phyloP scores from a whole-genome alignment of 2,888 invertebrate genomes.

The Leucania comma region DNA sequence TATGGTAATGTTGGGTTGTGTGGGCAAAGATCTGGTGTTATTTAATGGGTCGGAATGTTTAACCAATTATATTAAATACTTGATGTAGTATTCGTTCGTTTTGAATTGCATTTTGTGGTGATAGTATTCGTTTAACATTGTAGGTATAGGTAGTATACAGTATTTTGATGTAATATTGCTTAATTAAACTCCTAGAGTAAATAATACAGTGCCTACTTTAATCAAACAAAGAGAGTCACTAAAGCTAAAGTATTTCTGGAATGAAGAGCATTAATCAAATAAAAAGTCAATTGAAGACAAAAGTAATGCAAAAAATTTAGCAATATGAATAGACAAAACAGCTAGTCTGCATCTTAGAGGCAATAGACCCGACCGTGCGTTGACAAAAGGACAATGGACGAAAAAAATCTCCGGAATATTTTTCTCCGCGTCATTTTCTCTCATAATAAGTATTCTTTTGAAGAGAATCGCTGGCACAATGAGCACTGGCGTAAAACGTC shows the following conservation, averaged over 20 bases:
- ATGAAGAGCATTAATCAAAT: constrained; percentile 55
- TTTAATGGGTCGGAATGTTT: constrained; percentile 15
- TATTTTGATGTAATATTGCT: background rate
- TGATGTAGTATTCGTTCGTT: background rate
- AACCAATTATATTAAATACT: constrained; percentile 12
- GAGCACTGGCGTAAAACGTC: constrained; percentile 70
- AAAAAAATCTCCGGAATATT: constrained; percentile 69
- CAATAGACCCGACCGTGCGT: constrained; percentile 54
- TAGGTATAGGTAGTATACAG: background rate
- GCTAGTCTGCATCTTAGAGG: constrained; percentile 68
- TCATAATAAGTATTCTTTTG: constrained; percentile 76
- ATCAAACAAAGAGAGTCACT: constrained; percentile 23
- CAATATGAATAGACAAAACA: constrained; percentile 65
- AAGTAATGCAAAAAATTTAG: constrained; percentile 56
- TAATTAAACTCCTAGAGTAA: background rate
- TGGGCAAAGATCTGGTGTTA: constrained; percentile 28
- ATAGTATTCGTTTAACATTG: background rate
- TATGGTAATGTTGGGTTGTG: constrained; percentile 38
- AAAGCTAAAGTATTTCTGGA: constrained; percentile 34
- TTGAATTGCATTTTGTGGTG: constrained; percentile 2
- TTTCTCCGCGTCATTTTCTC: constrained; percentile 69
- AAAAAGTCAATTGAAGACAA: constrained; percentile 38
- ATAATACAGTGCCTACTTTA: constrained; percentile 4
- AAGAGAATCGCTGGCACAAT: constrained; percentile 73
- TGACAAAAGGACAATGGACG: constrained; percentile 69